Conservation (phyloP, 2,888 invertebrate species). For the Caenorhabditis virilis region DNA sequence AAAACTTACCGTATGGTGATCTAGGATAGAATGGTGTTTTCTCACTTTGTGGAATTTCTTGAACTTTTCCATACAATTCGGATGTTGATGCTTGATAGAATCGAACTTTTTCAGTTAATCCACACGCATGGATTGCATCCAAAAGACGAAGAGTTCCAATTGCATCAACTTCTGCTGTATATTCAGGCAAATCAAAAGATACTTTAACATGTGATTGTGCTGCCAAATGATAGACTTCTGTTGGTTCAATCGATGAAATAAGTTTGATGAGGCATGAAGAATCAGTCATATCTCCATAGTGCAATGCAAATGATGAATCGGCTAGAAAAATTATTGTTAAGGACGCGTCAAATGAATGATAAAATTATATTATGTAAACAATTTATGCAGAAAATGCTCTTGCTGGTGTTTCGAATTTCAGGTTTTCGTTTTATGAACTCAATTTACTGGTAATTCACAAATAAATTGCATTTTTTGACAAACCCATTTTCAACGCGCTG, state of each 20-base stretch:
- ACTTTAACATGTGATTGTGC: conserved; percentile 99
- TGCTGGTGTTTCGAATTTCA: no score
- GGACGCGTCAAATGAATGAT: no score
- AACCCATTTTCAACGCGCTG: no score
- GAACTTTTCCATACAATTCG: conserved; percentile 89
- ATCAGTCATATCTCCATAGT: conserved; percentile 98
- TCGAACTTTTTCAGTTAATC: conserved; percentile 76
- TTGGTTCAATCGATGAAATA: conserved; percentile 80
- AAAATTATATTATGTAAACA: no score
- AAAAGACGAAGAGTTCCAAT: conserved; percentile 88
- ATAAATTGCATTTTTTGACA: no score
- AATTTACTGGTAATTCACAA: no score
- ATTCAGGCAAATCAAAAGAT: conserved; percentile 91
- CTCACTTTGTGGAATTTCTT: conserved; percentile 89
- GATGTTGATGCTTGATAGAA: conserved; percentile 97
- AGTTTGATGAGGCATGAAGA: conserved; percentile 90
- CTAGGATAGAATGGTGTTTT: conserved; percentile 93
- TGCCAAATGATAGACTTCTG: conserved; percentile 95
- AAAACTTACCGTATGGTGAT: conserved; percentile 85
- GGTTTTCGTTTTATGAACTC: no score
- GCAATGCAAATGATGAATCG: conserved; percentile 80
- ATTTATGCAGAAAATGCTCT: no score
- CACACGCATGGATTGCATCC: conserved; percentile 88
- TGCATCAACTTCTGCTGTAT: conserved; percentile 96
- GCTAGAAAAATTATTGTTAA: conserved; percentile 22